Percentiles rank a stretch among this genome's conserved stretches.
Evolutionary conservation across 2,797 vertebrate genomes (phyloP).

Genomic region (Pseudopleuronectes americanus): DNA sequence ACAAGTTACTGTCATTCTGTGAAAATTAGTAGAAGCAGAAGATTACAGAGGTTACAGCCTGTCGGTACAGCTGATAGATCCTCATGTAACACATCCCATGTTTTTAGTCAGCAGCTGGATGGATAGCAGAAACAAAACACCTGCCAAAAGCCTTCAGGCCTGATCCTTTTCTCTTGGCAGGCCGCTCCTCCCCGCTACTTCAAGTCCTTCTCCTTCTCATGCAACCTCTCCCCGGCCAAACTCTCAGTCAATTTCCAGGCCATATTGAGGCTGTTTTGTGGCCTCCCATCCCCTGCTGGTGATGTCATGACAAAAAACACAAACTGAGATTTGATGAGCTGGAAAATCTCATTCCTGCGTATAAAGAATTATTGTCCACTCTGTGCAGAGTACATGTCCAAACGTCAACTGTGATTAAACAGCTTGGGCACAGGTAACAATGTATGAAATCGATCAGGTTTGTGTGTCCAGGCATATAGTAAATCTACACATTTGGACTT

Average conservation of each 20-base stretch:
- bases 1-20: conserved; percentile 8
- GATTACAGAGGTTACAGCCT: conserved; percentile 51
- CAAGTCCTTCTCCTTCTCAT: conserved; percentile 72
- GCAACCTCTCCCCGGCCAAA: conserved; percentile 62
- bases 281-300: conserved; percentile 37
- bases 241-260: conserved; percentile 70
- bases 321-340: conserved; percentile 72
- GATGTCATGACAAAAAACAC: conserved; percentile 74
- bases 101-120: conserved; percentile 74
- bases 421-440: conserved; percentile 44
- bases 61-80: conserved; percentile 60
- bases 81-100: conserved; percentile 64
- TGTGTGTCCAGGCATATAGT: conserved; percentile 8
- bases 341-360: conserved; percentile 71
- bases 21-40: conserved; percentile 32
- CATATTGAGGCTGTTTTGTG: conserved; percentile 64
- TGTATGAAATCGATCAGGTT: conserved; percentile 38
- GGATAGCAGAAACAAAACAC: conserved; percentile 75
- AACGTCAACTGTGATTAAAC: conserved; percentile 50
- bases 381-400: conserved; percentile 53
- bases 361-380: conserved; percentile 61
- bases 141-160: conserved; percentile 75
- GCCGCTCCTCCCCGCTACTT: conserved; percentile 67
- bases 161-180: conserved; percentile 72
- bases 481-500: conserved; percentile 4